Conservation (phyloP, 2,797 vertebrate species). For the Danio aesculapii region DNA sequence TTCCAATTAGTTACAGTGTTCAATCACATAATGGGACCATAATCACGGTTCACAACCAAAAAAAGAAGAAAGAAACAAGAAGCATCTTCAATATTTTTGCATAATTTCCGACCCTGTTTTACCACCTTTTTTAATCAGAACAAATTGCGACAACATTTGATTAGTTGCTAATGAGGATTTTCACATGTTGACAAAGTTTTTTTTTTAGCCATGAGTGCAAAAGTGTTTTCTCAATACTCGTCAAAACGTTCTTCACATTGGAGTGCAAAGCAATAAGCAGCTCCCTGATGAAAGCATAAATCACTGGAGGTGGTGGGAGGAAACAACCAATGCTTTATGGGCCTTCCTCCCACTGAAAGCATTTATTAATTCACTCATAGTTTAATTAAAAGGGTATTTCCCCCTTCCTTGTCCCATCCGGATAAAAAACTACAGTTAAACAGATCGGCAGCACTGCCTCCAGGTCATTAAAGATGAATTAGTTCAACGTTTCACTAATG, state of each 20-base stretch:
- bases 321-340: conserved; percentile 6
- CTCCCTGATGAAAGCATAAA: conserved; percentile 15
- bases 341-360: conserved; percentile 6
- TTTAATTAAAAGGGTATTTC: conserved; percentile 28
- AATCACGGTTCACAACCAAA: neutral
- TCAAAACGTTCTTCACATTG: neutral
- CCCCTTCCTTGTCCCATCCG: neutral
- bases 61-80: neutral
- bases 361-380: conserved; percentile 31
- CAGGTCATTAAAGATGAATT: conserved; percentile 23
- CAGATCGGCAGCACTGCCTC: neutral
- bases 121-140: neutral
- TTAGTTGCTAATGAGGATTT: conserved; percentile 8
- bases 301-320: conserved; percentile 3
- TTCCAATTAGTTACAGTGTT: too few species aligned
- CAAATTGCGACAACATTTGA: neutral
- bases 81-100: neutral
- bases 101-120: neutral
- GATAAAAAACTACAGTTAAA: conserved; percentile 1
- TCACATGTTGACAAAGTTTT: neutral
- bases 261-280: neutral
- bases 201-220: neutral
- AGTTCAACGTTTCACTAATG: conserved; percentile 3
- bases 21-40: too few species aligned
- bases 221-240: neutral